Percentiles rank a stretch among this genome's conserved stretches.
These are phyloP conservation scores for Cirrhinus mrigala DNA, from an alignment of 2,797 vertebrate species.

Conservation along the genomic window DNA sequence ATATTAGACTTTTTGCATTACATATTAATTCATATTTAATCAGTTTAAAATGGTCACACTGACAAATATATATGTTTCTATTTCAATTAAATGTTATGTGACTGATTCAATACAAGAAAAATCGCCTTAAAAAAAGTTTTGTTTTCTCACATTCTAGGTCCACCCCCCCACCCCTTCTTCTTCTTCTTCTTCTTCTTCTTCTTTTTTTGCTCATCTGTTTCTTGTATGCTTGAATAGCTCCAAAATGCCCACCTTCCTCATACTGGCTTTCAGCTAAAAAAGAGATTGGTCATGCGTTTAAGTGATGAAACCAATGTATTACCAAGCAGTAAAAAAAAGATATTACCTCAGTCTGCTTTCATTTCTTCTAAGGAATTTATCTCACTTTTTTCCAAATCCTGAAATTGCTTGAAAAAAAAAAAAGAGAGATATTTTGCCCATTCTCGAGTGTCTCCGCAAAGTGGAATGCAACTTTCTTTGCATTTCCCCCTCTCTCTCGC, in stretches of 20 bases:
- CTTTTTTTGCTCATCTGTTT: slow-evolving; percentile 67
- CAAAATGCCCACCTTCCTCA: slow-evolving; percentile 68
- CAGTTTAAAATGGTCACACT: background rate
- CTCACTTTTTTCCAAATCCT: slow-evolving; percentile 96
- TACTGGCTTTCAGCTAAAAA: slow-evolving; percentile 59
- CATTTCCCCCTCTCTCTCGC: slow-evolving; percentile 57
- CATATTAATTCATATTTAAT: background rate
- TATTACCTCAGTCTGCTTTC: slow-evolving; percentile 81
- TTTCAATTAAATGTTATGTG: background rate
- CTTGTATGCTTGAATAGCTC: slow-evolving; percentile 70
- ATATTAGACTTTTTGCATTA: no score
- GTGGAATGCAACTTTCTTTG: slow-evolving; percentile 87
- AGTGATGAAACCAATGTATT: slow-evolving; percentile 80
- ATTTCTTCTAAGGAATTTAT: slow-evolving; percentile 91
- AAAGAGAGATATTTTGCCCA: slow-evolving; percentile 70
- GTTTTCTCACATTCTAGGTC: background rate
- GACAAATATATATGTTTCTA: background rate
- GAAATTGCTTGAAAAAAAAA: slow-evolving; percentile 89
- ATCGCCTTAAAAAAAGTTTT: background rate
- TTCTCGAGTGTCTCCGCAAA: slow-evolving; percentile 83
- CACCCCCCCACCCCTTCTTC: no score
- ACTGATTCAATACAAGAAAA: background rate
- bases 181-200: background rate
- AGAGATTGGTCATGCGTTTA: slow-evolving; percentile 67
- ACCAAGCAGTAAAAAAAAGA: slow-evolving; percentile 74